A percentile compares a stretch with the other conserved stretches of the same genome.
Evolutionary conservation across 2,797 vertebrate genomes (phyloP).

Genomic region (Ispidina picta): DNA sequence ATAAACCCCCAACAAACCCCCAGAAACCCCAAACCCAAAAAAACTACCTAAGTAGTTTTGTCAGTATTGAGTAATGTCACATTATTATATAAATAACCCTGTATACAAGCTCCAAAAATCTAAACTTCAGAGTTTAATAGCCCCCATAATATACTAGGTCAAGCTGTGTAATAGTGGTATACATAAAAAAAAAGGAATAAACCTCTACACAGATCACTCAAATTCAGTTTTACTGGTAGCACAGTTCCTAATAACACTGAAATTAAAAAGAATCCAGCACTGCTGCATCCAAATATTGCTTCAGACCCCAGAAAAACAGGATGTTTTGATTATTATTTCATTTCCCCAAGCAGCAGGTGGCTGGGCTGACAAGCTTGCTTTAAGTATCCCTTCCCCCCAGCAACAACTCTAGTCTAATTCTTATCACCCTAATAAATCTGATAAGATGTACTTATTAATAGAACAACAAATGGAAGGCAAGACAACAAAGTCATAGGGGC

Average conservation of each 20-base stretch:
- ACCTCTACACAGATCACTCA: slow-evolving; percentile 76
- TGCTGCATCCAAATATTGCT: slow-evolving; percentile 80
- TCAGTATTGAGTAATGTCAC: slow-evolving; percentile 83
- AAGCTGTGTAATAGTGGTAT: slow-evolving; percentile 77
- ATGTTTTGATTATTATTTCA: slow-evolving; percentile 59
- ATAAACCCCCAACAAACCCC: neutral
- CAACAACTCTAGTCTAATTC: slow-evolving; percentile 65
- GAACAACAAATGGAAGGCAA: slow-evolving; percentile 77
- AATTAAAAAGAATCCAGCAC: slow-evolving; percentile 76
- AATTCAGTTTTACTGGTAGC: slow-evolving; percentile 76
- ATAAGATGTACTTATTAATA: slow-evolving; percentile 68
- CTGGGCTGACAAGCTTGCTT: slow-evolving; percentile 65
- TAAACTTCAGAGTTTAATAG: slow-evolving; percentile 78
- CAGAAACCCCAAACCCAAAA: neutral
- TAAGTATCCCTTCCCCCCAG: slow-evolving; percentile 56
- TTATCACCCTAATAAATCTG: slow-evolving; percentile 71
- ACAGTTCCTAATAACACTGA: slow-evolving; percentile 80
- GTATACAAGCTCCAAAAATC: slow-evolving; percentile 81
- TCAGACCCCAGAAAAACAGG: slow-evolving; percentile 69
- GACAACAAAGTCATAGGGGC: slow-evolving; percentile 80
- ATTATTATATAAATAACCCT: slow-evolving; percentile 87
- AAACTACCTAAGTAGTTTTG: slow-evolving; percentile 80
- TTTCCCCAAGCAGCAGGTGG: slow-evolving; percentile 66
- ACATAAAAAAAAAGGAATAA: slow-evolving; percentile 72
- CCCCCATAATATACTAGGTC: slow-evolving; percentile 73